Base-by-base conservation (phyloP, 1,140 invertebrate genomes). In the Temnothorax longispinosus region DNA sequence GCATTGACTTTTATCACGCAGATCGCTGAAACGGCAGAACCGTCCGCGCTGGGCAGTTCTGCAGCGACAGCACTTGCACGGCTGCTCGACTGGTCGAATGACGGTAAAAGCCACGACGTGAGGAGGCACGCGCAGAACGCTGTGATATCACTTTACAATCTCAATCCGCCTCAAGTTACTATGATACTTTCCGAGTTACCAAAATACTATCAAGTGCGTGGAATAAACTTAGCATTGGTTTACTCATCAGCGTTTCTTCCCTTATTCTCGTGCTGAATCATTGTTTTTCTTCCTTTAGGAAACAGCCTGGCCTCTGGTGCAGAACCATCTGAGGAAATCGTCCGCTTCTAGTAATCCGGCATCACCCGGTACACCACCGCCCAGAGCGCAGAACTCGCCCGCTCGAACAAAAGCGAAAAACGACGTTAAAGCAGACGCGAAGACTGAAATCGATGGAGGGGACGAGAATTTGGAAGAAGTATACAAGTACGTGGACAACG, bases 101-200 rank as follows among this genome's bases (percentile, higher is more conserved):
- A 98, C 92, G 96, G 96, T 44, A 97, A 98, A 92, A 97, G 97
- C 87, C 96, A 96, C 44, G 98, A 99, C 90, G 96, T 99, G 56
- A 96, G 98, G 89, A 96, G 97, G 82, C 97, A 97, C 67, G 97
- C 98, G 3, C 97, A 98, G 84, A 96, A 97, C 65, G 98, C 98
- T 58, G 95, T 99, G 62, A 97, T 98, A 64, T 97, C 97, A 6
- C 96, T 99, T 38, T 99, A 99, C 94, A 98, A 99, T 96, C 96
- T 98, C 80, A 98, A 99, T 95, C 97, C 98, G 58, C 97, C 98
- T 2, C 97, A 98, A 94, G 97, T 98, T 85, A 99, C 98, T 13
- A 96, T 97, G 93, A 96, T 99, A 84, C 95, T 99, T 88, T 97
- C 97, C 56, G 97, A 97, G 81, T 95, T 99, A 82, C 97, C 98